Evolutionary conservation across 1,140 invertebrate species (phyloP), one percentile per base, ranked within the genome.

Genomic region (Drosophila nigrodunni): DNA sequence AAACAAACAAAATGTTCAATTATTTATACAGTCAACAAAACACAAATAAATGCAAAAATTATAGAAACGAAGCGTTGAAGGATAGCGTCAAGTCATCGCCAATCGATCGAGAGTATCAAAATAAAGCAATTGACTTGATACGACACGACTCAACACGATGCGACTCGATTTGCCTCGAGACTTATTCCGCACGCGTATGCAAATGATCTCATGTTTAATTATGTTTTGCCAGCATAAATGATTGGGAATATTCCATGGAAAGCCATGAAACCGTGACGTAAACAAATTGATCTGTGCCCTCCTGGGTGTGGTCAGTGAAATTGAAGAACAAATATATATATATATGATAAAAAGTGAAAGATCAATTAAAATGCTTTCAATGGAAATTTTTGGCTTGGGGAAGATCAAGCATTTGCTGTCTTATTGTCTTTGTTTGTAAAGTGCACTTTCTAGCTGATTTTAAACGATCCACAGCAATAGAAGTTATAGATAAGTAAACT

Each of bases 201-300:
- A 85, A 85, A 81, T 85, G 81, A 85, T 85, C 82, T 85, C 81
- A 85, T 74, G 52, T 69, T 64, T 43, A 47, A 37, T 50, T 70
- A 74, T 77, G 76, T 34, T 64, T 62, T 46, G 61, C 62, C 70
- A 88, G 77, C 77, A 88, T 88, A 87, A 80, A 52, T 77, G 60
- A 30, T 54, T 89, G 68, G 83, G 50, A 80, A 88, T 88, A 88
- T 88, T 88, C 80, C 83, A 83, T 75, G 46, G 50, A 70, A 57
- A 64, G 25, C 44, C 64, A 59, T 62, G 67, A 55, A n/a, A 71
- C 59, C 68, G 68, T 72, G 47, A 67, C 64, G 60, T 57, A 77
- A 85, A 80, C 77, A 88, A 88, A 88, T 75, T 80, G 67, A 82
- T 76, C 66, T 18, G 55, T 39, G 62, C 8, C 25, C 25, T 25